Evolutionary conservation across 2,888 invertebrate species (phyloP).

Genomic region (Cosmia trapezina): DNA sequence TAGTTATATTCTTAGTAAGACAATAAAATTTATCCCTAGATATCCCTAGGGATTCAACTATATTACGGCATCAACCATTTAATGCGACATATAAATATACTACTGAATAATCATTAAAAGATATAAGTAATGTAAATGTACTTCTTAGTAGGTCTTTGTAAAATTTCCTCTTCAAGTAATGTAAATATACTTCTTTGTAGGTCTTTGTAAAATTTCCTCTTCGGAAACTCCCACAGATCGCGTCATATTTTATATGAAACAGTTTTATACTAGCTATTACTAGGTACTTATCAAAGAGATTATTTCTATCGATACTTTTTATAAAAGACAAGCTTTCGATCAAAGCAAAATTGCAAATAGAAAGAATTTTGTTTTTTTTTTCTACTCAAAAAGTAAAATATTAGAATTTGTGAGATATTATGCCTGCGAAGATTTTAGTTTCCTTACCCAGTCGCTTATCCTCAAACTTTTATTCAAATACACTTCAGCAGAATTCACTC

Average conservation of each 20-base stretch:
- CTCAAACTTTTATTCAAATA: neutral
- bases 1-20: too few relatives aligned
- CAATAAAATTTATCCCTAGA: too few relatives aligned
- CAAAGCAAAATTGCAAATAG: neutral
- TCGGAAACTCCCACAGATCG: neutral
- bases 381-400: neutral
- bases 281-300: neutral
- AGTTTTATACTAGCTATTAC: neutral
- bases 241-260: slow-evolving; percentile 3
- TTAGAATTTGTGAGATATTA: neutral
- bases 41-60: too few relatives aligned
- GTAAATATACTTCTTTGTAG: neutral
- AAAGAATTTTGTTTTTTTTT: neutral
- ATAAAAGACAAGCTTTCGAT: neutral
- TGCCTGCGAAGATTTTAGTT: neutral
- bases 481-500: neutral
- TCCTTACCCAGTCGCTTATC: neutral
- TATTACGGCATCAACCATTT: too few relatives aligned
- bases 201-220: neutral
- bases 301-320: neutral
- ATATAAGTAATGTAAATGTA: too few relatives aligned
- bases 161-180: slow-evolving; percentile 5
- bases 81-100: neutral
- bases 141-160: neutral
- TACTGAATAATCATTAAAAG: slow-evolving; percentile 6